Conservation (phyloP, 2,888 invertebrate species). For the Drosophila siamana region DNA sequence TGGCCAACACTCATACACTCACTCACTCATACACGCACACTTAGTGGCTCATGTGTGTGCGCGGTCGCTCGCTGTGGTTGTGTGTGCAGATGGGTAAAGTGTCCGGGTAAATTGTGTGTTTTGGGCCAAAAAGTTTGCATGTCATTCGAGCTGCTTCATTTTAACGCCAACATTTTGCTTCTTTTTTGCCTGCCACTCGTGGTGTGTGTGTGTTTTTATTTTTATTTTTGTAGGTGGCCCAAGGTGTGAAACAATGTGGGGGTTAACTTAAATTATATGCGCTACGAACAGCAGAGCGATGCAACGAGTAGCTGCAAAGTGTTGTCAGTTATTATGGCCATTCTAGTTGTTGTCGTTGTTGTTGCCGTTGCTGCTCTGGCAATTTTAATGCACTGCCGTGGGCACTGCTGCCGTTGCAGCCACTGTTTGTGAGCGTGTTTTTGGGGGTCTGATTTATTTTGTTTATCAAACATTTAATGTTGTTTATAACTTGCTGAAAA, state of each 20-base stretch:
- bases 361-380: slow-evolving; percentile 25
- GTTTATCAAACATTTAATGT: slow-evolving; percentile 74
- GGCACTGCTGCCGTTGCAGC: slow-evolving; percentile 4
- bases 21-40: slow-evolving; percentile 8
- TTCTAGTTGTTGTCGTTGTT: slow-evolving; percentile 25
- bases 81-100: slow-evolving; percentile 8
- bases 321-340: slow-evolving; percentile 32
- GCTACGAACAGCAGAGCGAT: slow-evolving; percentile 28
- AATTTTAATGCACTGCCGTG: slow-evolving; percentile 63
- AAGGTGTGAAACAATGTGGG: slow-evolving; percentile 70
- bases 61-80: neutral
- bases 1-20: slow-evolving; percentile 49
- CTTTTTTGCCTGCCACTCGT: slow-evolving; percentile 1
- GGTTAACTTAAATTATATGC: slow-evolving; percentile 57
- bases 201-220: neutral
- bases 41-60: slow-evolving; percentile 11
- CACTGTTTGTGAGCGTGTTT: slow-evolving; percentile 16
- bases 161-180: slow-evolving; percentile 26
- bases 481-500: slow-evolving; percentile 71
- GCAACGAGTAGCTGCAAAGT: slow-evolving; percentile 46
- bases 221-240: slow-evolving; percentile 20
- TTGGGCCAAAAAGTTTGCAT: slow-evolving; percentile 74
- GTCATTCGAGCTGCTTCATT: slow-evolving; percentile 75
- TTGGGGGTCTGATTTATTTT: slow-evolving; percentile 67
- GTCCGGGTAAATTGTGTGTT: slow-evolving; percentile 35